Percentiles rank a stretch among this genome's conserved stretches.
phyloP scores from a whole-genome alignment of 1,140 invertebrate species.

The Tetragonula clypearis region DNA sequence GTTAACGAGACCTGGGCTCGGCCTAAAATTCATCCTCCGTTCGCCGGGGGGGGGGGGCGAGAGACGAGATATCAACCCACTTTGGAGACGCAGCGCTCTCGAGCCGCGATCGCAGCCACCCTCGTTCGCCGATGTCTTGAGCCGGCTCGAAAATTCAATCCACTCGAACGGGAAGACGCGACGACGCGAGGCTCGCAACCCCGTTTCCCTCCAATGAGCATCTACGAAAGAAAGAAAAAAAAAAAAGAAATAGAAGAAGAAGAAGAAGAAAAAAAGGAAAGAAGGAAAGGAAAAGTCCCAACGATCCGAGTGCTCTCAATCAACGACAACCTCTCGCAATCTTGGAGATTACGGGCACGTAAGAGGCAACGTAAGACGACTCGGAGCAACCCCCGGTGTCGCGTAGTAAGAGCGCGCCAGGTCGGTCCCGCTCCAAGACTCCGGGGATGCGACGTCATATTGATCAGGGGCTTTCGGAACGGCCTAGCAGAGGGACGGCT shows the following conservation, averaged over 20 bases:
- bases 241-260: neutral
- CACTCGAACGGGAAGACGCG: neutral
- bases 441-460: constrained; percentile 60
- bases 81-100: neutral
- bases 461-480: constrained; percentile 62
- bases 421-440: constrained; percentile 14
- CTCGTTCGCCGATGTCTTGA: neutral
- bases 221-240: neutral
- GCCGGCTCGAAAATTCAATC: constrained; percentile 8
- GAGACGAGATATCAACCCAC: neutral
- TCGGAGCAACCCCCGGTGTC: constrained; percentile 1
- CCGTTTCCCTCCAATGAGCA: neutral
- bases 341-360: constrained; percentile 11
- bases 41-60: neutral
- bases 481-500: constrained; percentile 43
- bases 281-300: neutral
- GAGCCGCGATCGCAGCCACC: neutral
- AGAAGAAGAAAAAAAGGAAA: no score
- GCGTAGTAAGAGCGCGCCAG: neutral
- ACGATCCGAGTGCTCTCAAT: constrained; percentile 18
- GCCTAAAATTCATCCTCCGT: neutral
- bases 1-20: neutral
- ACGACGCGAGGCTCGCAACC: constrained; percentile 5
- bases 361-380: constrained; percentile 13
- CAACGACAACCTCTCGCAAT: constrained; percentile 26